phyloP scores from a whole-genome alignment of 2,113 vertebrate species.

The Taurulus bubalis region DNA sequence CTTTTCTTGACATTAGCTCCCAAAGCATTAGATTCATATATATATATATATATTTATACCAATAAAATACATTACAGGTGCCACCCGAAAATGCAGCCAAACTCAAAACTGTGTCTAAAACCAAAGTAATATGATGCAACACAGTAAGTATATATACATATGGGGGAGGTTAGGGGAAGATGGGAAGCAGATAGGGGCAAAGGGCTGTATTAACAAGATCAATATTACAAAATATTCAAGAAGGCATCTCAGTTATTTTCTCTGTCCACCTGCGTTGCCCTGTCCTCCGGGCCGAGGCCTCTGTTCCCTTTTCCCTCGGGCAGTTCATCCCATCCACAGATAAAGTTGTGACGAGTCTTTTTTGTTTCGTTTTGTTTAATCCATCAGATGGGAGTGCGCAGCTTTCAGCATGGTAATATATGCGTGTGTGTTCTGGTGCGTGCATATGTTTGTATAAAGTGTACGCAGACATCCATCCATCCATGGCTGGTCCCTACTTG shows the following conservation, averaged over 20 bases:
- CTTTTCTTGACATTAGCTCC: slow-evolving; percentile 64
- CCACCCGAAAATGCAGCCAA: slow-evolving; percentile 93
- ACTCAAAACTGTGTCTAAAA: slow-evolving; percentile 93
- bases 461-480: slow-evolving; percentile 43
- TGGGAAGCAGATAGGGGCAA: slow-evolving; percentile 52
- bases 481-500: slow-evolving; percentile 84
- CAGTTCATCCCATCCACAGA: slow-evolving; percentile 61
- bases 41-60: slow-evolving; percentile 68
- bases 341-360: slow-evolving; percentile 48
- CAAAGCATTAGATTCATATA: slow-evolving; percentile 73
- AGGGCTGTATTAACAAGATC: slow-evolving; percentile 92
- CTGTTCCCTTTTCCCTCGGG: slow-evolving; percentile 75
- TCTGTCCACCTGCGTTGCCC: slow-evolving; percentile 64
- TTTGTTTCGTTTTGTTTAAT: slow-evolving; percentile 9
- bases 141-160: slow-evolving; percentile 91
- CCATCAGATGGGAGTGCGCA: slow-evolving; percentile 57
- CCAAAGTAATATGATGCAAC: slow-evolving; percentile 76
- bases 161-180: slow-evolving; percentile 45
- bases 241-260: slow-evolving; percentile 90
- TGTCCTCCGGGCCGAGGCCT: slow-evolving; percentile 53
- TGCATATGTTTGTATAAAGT: slow-evolving; percentile 49
- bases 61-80: slow-evolving; percentile 93
- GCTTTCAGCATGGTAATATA: slow-evolving; percentile 51
- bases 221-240: slow-evolving; percentile 99
- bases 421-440: slow-evolving; percentile 44